Evolutionary conservation across 2,888 invertebrate genomes (phyloP).

Genomic region (Eudasyphora cyanicolor): DNA sequence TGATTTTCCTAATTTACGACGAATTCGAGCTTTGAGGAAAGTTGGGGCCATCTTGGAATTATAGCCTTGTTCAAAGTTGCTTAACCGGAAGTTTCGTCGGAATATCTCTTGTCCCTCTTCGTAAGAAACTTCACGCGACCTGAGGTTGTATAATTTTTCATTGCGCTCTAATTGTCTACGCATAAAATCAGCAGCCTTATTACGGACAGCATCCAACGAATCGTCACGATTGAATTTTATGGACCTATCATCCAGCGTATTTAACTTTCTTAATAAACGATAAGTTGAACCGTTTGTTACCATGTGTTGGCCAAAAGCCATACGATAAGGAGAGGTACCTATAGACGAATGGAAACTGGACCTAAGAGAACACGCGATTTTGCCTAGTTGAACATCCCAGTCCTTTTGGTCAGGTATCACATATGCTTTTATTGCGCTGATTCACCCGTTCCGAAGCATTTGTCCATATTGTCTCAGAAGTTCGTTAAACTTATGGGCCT

Average conservation of each 20-base stretch:
- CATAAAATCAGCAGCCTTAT: neutral
- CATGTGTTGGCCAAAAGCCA: too few species aligned
- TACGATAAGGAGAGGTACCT: conserved; percentile 18
- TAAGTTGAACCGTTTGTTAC: too few species aligned
- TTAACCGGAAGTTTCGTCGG: too few species aligned
- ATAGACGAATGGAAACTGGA: conserved; percentile 3
- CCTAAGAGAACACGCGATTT: neutral
- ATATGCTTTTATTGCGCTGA: conserved; percentile 37
- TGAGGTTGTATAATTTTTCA: neutral
- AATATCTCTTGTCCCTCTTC: too few species aligned
- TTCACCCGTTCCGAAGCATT: neutral
- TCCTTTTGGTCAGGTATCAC: neutral
- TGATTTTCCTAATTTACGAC: too few species aligned
- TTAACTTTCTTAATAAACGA: too few species aligned
- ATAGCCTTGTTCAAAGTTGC: too few species aligned
- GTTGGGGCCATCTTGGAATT: too few species aligned
- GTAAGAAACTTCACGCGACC: neutral
- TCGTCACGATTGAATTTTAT: neutral
- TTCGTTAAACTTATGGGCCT: conserved; percentile 43
- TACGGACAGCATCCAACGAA: neutral
- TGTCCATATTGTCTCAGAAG: neutral
- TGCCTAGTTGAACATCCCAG: neutral
- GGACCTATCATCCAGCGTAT: neutral
- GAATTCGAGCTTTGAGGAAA: too few species aligned
- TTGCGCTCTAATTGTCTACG: neutral